Conservation (phyloP, 2,888 invertebrate species). For the Andrena bucephala region DNA sequence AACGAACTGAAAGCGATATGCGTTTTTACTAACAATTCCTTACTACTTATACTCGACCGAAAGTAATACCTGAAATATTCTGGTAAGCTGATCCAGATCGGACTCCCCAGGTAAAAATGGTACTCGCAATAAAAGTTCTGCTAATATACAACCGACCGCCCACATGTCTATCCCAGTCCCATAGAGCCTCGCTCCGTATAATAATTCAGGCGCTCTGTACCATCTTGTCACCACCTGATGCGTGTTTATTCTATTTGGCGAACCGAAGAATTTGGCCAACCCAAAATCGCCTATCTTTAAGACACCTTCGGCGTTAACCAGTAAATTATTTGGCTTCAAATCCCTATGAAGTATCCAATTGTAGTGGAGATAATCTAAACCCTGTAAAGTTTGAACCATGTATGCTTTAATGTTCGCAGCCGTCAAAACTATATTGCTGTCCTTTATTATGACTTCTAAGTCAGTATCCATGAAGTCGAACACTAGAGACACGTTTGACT, state of each 20-base stretch:
- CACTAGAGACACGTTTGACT: slow-evolving; percentile 98
- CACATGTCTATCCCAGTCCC: slow-evolving; percentile 99
- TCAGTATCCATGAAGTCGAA: slow-evolving; percentile 99
- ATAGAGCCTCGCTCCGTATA: slow-evolving; percentile 98
- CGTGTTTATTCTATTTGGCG: slow-evolving; percentile 97
- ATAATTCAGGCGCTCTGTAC: slow-evolving; percentile 97
- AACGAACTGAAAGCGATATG: background rate
- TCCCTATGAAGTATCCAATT: slow-evolving; percentile 99
- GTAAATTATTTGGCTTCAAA: slow-evolving; percentile 99
- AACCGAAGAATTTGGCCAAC: slow-evolving; percentile 98
- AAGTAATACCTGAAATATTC: slow-evolving; percentile 93
- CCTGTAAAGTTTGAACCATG: slow-evolving; percentile 96
- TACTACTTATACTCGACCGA: background rate
- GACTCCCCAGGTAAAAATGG: slow-evolving; percentile 99
- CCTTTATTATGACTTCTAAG: slow-evolving; percentile 97
- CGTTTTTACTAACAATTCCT: background rate
- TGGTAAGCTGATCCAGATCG: slow-evolving; percentile 97
- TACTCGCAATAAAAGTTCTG: slow-evolving; percentile 95
- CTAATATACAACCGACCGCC: slow-evolving; percentile 99
- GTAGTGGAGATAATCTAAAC: slow-evolving; percentile 96
- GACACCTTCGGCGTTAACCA: slow-evolving; percentile 96
- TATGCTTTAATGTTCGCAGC: slow-evolving; percentile 98
- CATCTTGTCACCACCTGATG: slow-evolving; percentile 99
- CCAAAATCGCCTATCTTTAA: slow-evolving; percentile 99
- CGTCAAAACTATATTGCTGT: slow-evolving; percentile 94